Conservation (phyloP, 2,888 invertebrate genomes). For the Harmothoe impar region DNA sequence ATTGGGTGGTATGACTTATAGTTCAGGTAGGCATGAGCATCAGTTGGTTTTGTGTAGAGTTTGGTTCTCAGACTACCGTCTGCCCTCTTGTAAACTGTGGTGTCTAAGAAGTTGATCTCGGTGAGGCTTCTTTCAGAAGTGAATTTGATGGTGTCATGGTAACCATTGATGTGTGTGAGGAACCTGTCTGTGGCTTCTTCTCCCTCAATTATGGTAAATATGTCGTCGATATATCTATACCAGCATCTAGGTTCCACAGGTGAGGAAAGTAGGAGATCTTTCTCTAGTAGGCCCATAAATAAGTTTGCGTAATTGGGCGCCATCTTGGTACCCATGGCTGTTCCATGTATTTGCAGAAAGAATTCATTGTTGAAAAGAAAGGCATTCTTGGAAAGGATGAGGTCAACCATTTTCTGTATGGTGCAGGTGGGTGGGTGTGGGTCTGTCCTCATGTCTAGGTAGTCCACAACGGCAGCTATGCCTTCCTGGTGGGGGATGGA, state of each 20-base stretch:
- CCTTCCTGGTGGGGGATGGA: neutral
- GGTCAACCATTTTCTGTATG: neutral
- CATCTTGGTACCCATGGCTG: slow-evolving; percentile 11
- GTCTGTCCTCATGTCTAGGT: neutral
- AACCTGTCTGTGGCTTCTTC: neutral
- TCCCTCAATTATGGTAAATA: neutral
- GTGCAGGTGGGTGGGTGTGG: neutral
- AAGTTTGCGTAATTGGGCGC: slow-evolving; percentile 11
- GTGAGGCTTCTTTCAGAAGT: neutral
- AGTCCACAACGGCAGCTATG: neutral
- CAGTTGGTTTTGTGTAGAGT: neutral
- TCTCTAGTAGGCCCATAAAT: neutral
- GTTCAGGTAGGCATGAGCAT: neutral
- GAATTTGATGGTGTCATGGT: neutral
- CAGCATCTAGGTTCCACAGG: neutral
- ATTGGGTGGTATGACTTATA: neutral
- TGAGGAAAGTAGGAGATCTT: neutral
- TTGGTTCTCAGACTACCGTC: neutral
- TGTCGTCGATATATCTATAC: slow-evolving; percentile 8
- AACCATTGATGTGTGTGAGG: neutral
- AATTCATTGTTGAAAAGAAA: neutral
- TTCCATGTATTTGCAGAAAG: neutral
- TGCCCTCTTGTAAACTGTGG: neutral
- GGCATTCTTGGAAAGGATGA: neutral
- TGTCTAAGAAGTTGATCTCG: neutral